Percentiles rank a stretch among this genome's conserved stretches.
Conservation (phyloP, 2,113 vertebrate genomes). For the Ochotona curzoniae region DNA sequence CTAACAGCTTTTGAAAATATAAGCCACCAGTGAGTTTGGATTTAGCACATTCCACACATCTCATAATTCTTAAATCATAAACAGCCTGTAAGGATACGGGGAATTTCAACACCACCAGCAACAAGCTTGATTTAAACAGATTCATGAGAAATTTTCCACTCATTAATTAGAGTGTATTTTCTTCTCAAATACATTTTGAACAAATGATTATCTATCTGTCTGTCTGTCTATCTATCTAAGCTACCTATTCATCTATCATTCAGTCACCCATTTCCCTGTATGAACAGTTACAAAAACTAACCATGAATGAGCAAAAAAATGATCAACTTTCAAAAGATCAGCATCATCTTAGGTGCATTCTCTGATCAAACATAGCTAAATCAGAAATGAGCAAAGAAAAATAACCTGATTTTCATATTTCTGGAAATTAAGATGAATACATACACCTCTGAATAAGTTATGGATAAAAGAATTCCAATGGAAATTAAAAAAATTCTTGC, state of each 20-base stretch:
- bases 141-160: background rate
- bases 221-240: background rate
- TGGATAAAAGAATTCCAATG: background rate
- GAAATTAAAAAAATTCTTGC: background rate
- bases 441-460: background rate
- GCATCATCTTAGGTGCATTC: background rate
- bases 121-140: background rate
- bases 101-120: background rate
- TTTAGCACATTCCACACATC: background rate
- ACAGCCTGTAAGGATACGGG: background rate
- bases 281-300: no score
- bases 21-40: background rate
- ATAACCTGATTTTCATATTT: background rate
- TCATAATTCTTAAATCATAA: background rate
- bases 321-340: background rate
- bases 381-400: background rate
- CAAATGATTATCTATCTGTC: background rate
- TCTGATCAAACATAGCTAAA: background rate
- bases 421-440: background rate
- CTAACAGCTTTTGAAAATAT: background rate
- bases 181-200: background rate
- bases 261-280: no score
- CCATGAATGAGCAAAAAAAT: background rate
- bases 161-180: background rate
- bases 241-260: no score